A percentile compares a stretch with the other conserved stretches of the same genome.
Conservation (phyloP, 2,113 vertebrate genomes). For the Gymnorhina tibicen region DNA sequence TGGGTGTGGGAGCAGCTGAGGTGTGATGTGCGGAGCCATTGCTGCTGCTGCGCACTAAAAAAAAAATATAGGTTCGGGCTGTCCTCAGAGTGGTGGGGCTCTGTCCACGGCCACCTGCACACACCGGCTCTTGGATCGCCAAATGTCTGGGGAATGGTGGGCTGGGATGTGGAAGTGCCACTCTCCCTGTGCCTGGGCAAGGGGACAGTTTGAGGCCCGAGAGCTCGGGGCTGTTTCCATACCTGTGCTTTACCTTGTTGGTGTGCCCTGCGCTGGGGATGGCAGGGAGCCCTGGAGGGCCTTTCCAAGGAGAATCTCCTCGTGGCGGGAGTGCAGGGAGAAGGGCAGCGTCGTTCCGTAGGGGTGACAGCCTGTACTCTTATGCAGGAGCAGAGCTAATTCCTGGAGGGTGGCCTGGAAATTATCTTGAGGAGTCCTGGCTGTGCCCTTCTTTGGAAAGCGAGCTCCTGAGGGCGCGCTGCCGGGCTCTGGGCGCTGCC, state of each 20-base stretch:
- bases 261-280: fast-evolving
- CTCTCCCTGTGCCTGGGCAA: not conserved
- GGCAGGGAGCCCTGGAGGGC: too few species aligned
- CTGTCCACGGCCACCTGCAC: fast-evolving
- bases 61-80: not conserved
- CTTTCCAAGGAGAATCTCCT: not conserved
- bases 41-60: not conserved
- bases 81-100: not conserved
- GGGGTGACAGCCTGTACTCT: not conserved
- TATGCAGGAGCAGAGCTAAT: not conserved
- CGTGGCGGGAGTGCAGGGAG: fast-evolving
- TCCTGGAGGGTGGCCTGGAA: slow-evolving; percentile 50
- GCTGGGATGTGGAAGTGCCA: not conserved
- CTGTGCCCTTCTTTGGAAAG: slow-evolving; percentile 53
- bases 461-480: not conserved
- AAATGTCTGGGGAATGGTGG: not conserved
- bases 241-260: not conserved
- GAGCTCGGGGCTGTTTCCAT: not conserved
- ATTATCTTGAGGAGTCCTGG: not conserved
- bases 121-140: not conserved
- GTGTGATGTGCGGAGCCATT: not conserved
- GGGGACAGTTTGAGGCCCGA: fast-evolving
- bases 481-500: not conserved
- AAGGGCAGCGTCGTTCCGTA: fast-evolving
- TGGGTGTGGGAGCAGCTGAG: not conserved